phyloP scores from a whole-genome alignment of 2,113 vertebrate species.

The Oncorhynchus masou region DNA sequence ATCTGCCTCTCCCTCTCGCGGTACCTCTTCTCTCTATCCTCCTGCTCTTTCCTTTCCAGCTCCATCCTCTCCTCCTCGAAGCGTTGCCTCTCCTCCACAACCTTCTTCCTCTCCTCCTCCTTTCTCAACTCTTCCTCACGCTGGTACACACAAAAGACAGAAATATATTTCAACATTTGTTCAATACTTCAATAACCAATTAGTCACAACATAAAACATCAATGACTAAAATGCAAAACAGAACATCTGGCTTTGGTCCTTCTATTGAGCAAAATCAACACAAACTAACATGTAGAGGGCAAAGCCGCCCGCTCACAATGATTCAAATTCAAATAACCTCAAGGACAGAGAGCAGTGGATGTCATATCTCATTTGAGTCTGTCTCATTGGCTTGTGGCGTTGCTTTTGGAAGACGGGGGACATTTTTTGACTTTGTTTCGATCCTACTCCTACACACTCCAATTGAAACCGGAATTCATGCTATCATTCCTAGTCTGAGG shows the following conservation, averaged over 20 bases:
- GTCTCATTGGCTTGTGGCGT: neutral
- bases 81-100: constrained; percentile 85
- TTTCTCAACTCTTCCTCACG: constrained; percentile 94
- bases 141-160: constrained; percentile 56
- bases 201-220: no score
- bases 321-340: neutral
- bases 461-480: no score
- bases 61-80: constrained; percentile 96
- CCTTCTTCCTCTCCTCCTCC: constrained; percentile 90
- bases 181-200: no score
- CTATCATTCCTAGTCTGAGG: no score
- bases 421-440: neutral
- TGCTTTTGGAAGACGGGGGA: neutral
- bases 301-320: neutral
- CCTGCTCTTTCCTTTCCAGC: constrained; percentile 92
- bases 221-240: no score
- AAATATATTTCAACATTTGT: neutral
- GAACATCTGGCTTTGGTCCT: no score
- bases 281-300: neutral
- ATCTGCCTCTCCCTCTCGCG: constrained; percentile 91
- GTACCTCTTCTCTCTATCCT: constrained; percentile 89
- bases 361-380: neutral
- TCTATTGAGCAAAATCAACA: no score
- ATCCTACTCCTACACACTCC: neutral
- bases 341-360: neutral